Conservation (phyloP, 2,888 invertebrate species). For the Cynaeus angustus region DNA sequence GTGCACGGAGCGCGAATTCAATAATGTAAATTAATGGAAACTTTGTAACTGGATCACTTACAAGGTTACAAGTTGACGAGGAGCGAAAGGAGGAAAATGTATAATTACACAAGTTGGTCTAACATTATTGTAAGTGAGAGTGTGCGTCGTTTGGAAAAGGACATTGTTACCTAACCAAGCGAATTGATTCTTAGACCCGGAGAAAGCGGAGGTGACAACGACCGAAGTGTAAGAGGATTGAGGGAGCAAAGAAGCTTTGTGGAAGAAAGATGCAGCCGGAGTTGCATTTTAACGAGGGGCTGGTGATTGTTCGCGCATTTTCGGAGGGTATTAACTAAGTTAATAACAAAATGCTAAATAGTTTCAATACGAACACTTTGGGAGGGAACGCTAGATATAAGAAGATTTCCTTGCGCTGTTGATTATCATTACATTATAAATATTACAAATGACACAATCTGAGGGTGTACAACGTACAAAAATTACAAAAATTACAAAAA, state of each 20-base stretch:
- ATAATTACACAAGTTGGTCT: conserved; percentile 52
- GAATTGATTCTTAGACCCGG: conserved; percentile 62
- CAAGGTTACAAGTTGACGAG: conserved; percentile 34
- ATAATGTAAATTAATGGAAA: conserved; percentile 61
- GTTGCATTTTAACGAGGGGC: conserved; percentile 17
- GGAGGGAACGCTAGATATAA: too few species aligned
- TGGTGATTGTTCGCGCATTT: neutral
- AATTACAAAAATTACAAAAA: too few species aligned
- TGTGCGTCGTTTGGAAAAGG: conserved; percentile 53
- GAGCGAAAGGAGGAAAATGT: conserved; percentile 23
- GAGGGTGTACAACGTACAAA: too few species aligned
- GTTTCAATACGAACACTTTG: too few species aligned
- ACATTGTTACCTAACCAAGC: conserved; percentile 57
- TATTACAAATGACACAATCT: too few species aligned
- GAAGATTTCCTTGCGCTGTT: too few species aligned
- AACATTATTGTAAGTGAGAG: conserved; percentile 51
- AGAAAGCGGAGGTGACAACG: conserved; percentile 63
- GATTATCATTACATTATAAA: too few species aligned
- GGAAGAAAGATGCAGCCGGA: conserved; percentile 39
- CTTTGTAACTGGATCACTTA: conserved; percentile 54
- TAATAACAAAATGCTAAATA: too few species aligned
- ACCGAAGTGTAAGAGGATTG: conserved; percentile 66
- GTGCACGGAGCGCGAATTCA: conserved; percentile 56
- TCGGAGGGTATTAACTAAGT: too few species aligned
- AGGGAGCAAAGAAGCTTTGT: conserved; percentile 62